Evolutionary conservation across 1,140 invertebrate species (phyloP).

Genomic region (Nymphalis io): DNA sequence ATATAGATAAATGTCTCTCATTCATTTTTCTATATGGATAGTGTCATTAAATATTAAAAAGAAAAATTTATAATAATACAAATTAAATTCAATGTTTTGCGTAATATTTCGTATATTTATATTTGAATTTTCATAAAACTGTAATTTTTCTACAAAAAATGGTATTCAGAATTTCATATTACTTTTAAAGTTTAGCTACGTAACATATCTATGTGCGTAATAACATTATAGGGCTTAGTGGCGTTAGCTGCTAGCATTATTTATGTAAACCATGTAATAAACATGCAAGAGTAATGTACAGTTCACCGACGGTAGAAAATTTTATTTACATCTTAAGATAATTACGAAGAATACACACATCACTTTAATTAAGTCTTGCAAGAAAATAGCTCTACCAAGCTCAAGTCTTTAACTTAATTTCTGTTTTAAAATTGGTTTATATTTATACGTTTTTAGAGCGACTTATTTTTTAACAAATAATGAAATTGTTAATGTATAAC

Average conservation of each 20-base stretch:
- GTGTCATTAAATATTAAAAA: no score
- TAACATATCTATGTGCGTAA: constrained; percentile 8
- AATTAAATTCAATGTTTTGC: no score
- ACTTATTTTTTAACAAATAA: no score
- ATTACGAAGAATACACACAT: constrained; percentile 3
- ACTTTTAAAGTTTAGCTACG: neutral
- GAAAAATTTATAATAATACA: no score
- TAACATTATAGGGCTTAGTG: constrained; percentile 10
- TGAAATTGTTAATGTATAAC: no score
- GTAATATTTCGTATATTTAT: no score
- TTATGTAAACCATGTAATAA: constrained; percentile 12
- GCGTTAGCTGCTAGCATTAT: constrained; percentile 3
- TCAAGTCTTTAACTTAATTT: neutral
- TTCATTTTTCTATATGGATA: neutral
- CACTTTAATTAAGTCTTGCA: neutral
- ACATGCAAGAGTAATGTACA: constrained; percentile 1
- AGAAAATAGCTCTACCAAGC: neutral
- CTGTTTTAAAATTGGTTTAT: neutral
- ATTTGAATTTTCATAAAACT: no score
- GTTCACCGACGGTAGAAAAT: neutral
- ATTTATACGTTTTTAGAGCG: neutral
- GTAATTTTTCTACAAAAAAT: no score
- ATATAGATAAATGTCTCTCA: neutral
- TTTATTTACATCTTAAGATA: constrained; percentile 7
- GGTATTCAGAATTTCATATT: neutral